Conservation (phyloP, 2,113 vertebrate species). For the Solea solea region DNA sequence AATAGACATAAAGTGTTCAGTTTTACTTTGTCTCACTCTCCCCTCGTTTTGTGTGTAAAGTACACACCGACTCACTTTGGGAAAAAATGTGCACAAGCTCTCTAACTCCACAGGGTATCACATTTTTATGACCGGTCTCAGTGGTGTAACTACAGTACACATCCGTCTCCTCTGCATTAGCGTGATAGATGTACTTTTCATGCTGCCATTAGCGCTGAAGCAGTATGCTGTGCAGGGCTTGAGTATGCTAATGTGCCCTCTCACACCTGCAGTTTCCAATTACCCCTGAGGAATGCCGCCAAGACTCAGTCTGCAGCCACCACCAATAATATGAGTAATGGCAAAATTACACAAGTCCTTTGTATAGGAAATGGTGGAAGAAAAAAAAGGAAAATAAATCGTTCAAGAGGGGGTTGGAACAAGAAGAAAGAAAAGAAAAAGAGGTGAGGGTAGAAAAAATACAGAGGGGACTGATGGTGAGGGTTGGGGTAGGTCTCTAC, state of each 20-base stretch:
- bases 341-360: constrained; percentile 76
- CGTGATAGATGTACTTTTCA: constrained; percentile 79
- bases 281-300: constrained; percentile 76
- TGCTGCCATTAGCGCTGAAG: constrained; percentile 71
- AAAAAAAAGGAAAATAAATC: constrained; percentile 46
- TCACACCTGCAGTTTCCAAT: constrained; percentile 82
- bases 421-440: constrained; percentile 30
- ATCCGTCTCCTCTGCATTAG: constrained; percentile 75
- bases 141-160: constrained; percentile 67
- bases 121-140: constrained; percentile 61
- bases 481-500: too few relatives aligned
- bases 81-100: constrained; percentile 39
- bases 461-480: constrained; percentile 22
- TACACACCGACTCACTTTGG: constrained; percentile 37
- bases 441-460: constrained; percentile 18
- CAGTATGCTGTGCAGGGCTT: constrained; percentile 62
- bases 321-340: constrained; percentile 78
- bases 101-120: constrained; percentile 54
- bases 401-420: constrained; percentile 37
- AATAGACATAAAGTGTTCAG: not conserved
- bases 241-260: constrained; percentile 80
- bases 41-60: constrained; percentile 8
- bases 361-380: constrained; percentile 51
- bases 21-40: constrained; percentile 1
- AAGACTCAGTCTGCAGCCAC: constrained; percentile 72